phyloP scores from a whole-genome alignment of 2,888 invertebrate species.

The Aleiodes alternator region DNA sequence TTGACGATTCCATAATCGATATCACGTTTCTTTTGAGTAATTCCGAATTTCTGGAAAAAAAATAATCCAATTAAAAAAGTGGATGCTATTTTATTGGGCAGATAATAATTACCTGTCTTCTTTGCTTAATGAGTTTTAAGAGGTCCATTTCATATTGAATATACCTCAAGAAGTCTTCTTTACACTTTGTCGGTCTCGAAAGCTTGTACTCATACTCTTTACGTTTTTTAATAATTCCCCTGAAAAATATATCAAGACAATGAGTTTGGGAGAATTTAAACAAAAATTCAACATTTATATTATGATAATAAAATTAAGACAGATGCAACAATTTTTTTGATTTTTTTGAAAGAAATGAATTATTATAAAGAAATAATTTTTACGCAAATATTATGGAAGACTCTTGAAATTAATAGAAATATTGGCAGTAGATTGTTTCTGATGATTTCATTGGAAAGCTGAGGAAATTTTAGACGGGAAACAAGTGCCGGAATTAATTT shows the following conservation, averaged over 20 bases:
- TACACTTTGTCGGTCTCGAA: conserved; percentile 81
- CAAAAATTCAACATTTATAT: background rate
- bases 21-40: conserved; percentile 80
- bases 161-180: conserved; percentile 84
- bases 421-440: too few relatives aligned
- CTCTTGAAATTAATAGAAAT: too few relatives aligned
- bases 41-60: conserved; percentile 73
- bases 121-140: conserved; percentile 80
- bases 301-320: too few relatives aligned
- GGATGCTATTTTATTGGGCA: background rate
- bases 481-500: too few relatives aligned
- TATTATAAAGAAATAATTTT: too few relatives aligned
- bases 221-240: conserved; percentile 82
- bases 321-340: too few relatives aligned
- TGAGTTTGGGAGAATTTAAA: conserved; percentile 1
- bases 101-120: conserved; percentile 76
- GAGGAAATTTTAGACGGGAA: too few relatives aligned
- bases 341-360: too few relatives aligned
- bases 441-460: too few relatives aligned
- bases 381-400: too few relatives aligned
- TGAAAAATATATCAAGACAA: conserved; percentile 62
- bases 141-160: conserved; percentile 84
- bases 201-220: conserved; percentile 86
- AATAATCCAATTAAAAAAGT: conserved; percentile 43
- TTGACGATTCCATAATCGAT: conserved; percentile 83